Conservation (phyloP, 1,140 invertebrate genomes). For the Littorina saxatilis region DNA sequence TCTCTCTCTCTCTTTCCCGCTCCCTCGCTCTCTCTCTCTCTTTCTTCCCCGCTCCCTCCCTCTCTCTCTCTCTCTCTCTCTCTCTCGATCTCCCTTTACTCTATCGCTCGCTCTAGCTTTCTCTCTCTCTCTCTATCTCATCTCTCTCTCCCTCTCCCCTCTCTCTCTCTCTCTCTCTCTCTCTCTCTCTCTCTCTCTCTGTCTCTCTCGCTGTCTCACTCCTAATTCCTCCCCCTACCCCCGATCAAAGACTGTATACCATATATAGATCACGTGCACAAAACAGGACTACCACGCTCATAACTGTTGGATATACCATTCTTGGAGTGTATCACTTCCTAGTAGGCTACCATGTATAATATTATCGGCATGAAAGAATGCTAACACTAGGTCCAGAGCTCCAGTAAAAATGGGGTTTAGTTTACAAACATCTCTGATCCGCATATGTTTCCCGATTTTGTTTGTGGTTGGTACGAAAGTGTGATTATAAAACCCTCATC, state of each 20-base stretch:
- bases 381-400: not conserved
- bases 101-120: too few species aligned
- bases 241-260: too few species aligned
- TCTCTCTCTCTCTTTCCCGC: too few species aligned
- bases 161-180: conserved; percentile 10
- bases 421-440: too few species aligned
- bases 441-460: too few species aligned
- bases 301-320: not conserved
- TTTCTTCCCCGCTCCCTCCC: not conserved
- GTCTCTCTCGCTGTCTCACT: not conserved
- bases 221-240: not conserved
- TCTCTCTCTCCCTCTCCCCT: not conserved
- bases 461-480: too few species aligned
- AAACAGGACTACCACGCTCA: too few species aligned
- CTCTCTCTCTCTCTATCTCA: not conserved
- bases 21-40: too few species aligned
- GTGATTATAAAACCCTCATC: too few species aligned
- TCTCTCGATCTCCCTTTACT: too few species aligned
- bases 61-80: too few species aligned
- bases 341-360: not conserved
- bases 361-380: not conserved
- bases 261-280: too few species aligned
- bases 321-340: not conserved
- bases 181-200: conserved; percentile 19
- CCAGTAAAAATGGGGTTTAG: not conserved